These are phyloP conservation scores for Drosophila conformis DNA, from an alignment of 2,888 invertebrate species.

Conservation along the genomic window DNA sequence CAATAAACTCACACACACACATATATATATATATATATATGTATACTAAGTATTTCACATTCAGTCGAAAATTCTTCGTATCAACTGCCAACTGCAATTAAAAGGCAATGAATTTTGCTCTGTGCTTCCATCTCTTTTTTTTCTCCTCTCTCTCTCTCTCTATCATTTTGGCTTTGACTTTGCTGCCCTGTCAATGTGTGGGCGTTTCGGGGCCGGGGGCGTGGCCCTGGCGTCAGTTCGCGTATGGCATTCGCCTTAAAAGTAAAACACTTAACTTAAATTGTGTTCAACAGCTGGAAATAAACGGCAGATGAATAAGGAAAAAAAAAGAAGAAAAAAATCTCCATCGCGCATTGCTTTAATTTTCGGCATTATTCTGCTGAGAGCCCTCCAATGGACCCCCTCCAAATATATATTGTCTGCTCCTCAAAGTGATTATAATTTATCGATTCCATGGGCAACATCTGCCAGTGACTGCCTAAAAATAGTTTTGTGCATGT, in stretches of 20 bases:
- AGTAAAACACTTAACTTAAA: constrained; percentile 74
- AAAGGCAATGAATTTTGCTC: constrained; percentile 78
- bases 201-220: constrained; percentile 47
- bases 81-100: constrained; percentile 79
- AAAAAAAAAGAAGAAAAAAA: constrained; percentile 7
- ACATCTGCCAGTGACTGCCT: constrained; percentile 52
- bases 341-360: constrained; percentile 34
- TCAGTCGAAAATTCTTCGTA: constrained; percentile 61
- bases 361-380: constrained; percentile 39
- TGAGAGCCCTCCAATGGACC: neutral
- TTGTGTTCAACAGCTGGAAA: constrained; percentile 77
- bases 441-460: constrained; percentile 63
- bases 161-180: constrained; percentile 17
- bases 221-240: constrained; percentile 36
- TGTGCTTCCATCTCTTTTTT: neutral
- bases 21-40: neutral
- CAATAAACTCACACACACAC: neutral
- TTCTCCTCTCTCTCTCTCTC: neutral
- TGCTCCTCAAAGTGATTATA: constrained; percentile 52
- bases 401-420: constrained; percentile 5
- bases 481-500: constrained; percentile 59
- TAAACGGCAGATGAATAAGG: constrained; percentile 43
- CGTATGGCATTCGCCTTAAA: constrained; percentile 43
- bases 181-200: constrained; percentile 47
- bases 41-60: constrained; percentile 30